Percentiles rank a stretch among this genome's conserved stretches.
Evolutionary conservation across 37 sponge, comb jelly and placozoan genomes (phyloP).

Genomic region (Halichondria panicea): DNA sequence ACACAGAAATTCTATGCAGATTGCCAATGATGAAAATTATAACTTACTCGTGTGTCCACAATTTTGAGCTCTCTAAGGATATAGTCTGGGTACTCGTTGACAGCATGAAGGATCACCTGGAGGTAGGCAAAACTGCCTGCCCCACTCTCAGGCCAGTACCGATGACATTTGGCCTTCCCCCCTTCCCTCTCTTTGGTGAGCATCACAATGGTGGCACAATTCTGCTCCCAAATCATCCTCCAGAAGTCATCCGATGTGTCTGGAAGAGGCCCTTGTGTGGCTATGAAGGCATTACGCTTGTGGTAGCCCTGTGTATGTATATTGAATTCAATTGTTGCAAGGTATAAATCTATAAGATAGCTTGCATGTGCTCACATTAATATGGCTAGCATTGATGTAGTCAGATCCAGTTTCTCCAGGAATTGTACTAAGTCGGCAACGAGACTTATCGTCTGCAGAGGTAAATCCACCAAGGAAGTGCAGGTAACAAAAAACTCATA

Average conservation of each 20-base stretch:
- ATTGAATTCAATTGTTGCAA: no score
- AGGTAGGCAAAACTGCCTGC: conserved; percentile 32
- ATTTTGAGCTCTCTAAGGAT: conserved; percentile 79
- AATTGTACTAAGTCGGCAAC: conserved; percentile 41
- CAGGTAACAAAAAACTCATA: no score
- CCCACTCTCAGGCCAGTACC: conserved; percentile 89
- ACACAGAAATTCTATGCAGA: no score
- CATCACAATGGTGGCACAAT: conserved; percentile 88
- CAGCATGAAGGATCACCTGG: conserved; percentile 49
- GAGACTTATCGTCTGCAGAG: conserved; percentile 50
- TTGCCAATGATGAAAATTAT: no score
- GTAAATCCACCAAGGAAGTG: background rate
- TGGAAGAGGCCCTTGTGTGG: conserved; percentile 94
- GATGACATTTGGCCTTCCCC: conserved; percentile 71
- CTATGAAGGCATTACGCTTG: conserved; percentile 77
- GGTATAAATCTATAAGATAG: background rate
- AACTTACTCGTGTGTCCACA: conserved; percentile 63
- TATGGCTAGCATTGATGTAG: no score
- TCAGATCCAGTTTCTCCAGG: conserved; percentile 75
- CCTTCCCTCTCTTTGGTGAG: conserved; percentile 80
- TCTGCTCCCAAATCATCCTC: conserved; percentile 93
- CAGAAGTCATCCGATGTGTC: conserved; percentile 91
- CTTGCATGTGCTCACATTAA: no score
- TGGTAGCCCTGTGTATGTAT: conserved; percentile 55
- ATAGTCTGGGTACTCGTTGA: conserved; percentile 64